phyloP scores from a whole-genome alignment of 2,113 vertebrate genomes.

The Bufo gargarizans region DNA sequence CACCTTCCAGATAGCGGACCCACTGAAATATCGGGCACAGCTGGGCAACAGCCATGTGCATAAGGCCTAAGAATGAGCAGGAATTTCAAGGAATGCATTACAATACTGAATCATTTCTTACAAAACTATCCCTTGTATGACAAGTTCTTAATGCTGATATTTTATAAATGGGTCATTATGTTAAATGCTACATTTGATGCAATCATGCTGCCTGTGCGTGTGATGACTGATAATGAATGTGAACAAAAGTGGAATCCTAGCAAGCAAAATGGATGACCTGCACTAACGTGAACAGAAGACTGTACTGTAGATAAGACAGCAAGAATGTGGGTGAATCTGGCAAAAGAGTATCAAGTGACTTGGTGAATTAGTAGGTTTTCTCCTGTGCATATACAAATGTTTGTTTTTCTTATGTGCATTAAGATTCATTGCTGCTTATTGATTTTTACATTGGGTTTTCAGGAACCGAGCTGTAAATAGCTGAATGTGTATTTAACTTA shows the following conservation, averaged over 20 bases:
- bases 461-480: too few relatives aligned
- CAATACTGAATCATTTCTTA: too few relatives aligned
- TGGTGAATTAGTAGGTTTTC: not conserved
- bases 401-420: too few relatives aligned
- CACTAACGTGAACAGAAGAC: not conserved
- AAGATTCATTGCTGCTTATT: not conserved
- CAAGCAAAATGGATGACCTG: not conserved
- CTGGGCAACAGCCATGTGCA: too few relatives aligned
- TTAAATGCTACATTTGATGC: not conserved
- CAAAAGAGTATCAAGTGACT: not conserved
- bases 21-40: too few relatives aligned
- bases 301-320: not conserved
- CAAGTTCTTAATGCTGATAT: not conserved
- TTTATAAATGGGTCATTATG: not conserved
- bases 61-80: not conserved
- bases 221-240: not conserved
- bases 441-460: not conserved
- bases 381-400: too few relatives aligned
- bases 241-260: not conserved
- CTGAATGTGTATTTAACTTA: too few relatives aligned
- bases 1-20: too few relatives aligned
- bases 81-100: too few relatives aligned
- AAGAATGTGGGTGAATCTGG: not conserved
- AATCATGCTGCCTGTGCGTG: constrained; percentile 15
- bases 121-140: not conserved